A percentile compares a stretch with the other conserved stretches of the same genome.
Evolutionary conservation across 1,140 invertebrate genomes (phyloP).

Genomic region (Tribolium castaneum): DNA sequence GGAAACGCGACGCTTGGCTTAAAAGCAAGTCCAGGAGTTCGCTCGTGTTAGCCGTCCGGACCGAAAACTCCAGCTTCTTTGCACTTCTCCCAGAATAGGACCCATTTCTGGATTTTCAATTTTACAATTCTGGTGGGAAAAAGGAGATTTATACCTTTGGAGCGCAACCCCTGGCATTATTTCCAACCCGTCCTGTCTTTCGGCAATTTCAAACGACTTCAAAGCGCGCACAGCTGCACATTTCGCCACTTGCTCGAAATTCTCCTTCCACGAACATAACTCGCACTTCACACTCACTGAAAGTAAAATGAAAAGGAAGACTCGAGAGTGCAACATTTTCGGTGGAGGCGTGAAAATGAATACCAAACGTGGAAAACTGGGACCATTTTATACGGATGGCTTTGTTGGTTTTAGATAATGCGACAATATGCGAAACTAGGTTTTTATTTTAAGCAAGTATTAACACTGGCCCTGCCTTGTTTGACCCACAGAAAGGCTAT

Average conservation of each 20-base stretch:
- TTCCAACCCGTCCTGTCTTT: background rate
- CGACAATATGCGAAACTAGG: background rate
- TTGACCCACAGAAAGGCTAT: background rate
- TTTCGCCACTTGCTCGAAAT: constrained; percentile 10
- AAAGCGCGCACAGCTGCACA: constrained; percentile 23
- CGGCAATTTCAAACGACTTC: background rate
- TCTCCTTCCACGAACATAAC: constrained; percentile 6
- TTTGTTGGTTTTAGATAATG: background rate
- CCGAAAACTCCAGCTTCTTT: background rate
- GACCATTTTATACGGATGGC: background rate
- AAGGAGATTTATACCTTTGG: background rate
- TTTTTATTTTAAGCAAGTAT: background rate
- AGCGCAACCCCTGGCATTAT: constrained; percentile 13
- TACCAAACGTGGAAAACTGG: background rate
- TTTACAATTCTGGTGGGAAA: background rate
- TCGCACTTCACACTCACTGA: background rate
- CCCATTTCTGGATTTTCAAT: background rate
- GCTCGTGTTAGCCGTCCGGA: constrained; percentile 60
- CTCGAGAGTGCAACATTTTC: background rate
- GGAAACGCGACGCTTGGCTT: constrained; percentile 67
- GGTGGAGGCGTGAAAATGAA: background rate
- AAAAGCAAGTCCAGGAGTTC: constrained; percentile 68
- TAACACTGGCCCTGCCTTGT: constrained; percentile 34
- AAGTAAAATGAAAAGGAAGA: background rate
- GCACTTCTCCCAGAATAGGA: background rate